These are phyloP conservation scores for Euplagia quadripunctaria DNA, from an alignment of 2,888 invertebrate genomes.

Conservation along the genomic window DNA sequence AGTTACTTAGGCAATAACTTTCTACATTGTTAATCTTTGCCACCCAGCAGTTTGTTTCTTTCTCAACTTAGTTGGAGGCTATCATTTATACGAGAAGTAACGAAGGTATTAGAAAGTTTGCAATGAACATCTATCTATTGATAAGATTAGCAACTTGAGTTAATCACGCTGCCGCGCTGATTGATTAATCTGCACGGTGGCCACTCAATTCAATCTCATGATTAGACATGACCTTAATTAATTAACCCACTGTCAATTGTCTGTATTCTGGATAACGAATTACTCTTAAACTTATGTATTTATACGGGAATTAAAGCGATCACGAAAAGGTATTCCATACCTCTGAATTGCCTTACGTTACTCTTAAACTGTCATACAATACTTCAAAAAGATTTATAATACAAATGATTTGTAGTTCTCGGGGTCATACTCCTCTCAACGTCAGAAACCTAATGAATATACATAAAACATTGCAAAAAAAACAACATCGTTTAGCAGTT, in stretches of 20 bases:
- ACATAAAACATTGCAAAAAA: neutral
- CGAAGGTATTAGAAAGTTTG: neutral
- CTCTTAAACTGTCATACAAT: neutral
- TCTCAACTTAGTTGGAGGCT: too few relatives aligned
- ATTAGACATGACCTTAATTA: neutral
- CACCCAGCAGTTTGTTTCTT: too few relatives aligned
- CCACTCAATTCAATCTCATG: neutral
- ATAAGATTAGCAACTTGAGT: neutral
- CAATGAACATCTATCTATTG: neutral
- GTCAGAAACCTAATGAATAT: neutral
- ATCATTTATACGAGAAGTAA: too few relatives aligned
- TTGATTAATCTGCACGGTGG: neutral
- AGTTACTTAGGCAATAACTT: too few relatives aligned
- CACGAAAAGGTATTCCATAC: too few relatives aligned
- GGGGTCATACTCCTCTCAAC: neutral
- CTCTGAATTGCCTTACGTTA: too few relatives aligned
- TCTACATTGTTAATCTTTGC: too few relatives aligned
- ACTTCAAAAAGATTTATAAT: neutral
- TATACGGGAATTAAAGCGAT: too few relatives aligned
- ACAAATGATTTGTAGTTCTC: neutral
- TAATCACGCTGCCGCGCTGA: neutral
- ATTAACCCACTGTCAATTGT: neutral
- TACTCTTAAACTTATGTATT: neutral
- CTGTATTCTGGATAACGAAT: neutral
- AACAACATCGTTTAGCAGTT: neutral